Percentiles rank a stretch among this genome's conserved stretches.
phyloP scores from a whole-genome alignment of 2,888 invertebrate species.

The Parthenolecanium corni region DNA sequence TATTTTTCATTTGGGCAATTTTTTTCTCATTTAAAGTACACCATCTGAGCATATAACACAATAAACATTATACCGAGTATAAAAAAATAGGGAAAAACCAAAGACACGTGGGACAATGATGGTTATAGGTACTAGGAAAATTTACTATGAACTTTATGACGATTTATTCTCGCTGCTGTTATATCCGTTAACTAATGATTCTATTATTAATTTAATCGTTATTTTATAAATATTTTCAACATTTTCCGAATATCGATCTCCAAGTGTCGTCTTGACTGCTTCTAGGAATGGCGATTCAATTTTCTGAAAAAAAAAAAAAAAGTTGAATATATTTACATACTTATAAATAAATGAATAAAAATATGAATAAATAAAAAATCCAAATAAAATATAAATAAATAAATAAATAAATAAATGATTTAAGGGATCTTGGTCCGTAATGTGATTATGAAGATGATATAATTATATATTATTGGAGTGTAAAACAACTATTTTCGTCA shows the following conservation, averaged over 20 bases:
- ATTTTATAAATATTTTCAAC: slow-evolving; percentile 79
- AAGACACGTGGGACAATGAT: not conserved
- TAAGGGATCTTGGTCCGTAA: not conserved
- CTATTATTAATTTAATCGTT: slow-evolving; percentile 76
- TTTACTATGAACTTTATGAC: not conserved
- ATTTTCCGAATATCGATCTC: slow-evolving; percentile 78
- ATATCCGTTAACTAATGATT: slow-evolving; percentile 66
- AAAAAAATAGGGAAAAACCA: not conserved
- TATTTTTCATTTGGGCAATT: no score
- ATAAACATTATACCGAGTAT: not conserved
- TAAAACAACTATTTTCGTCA: no score
- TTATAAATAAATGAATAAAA: no score
- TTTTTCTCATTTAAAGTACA: no score
- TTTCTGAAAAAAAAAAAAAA: slow-evolving; percentile 52
- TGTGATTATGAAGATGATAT: not conserved
- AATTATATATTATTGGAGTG: no score
- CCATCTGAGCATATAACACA: no score
- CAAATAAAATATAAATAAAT: no score
- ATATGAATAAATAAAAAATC: no score
- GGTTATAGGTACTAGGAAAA: not conserved
- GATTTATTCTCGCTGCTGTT: slow-evolving; percentile 15
- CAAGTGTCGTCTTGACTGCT: slow-evolving; percentile 73
- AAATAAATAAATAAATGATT: not conserved
- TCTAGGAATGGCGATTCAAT: slow-evolving; percentile 78
- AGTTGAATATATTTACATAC: not conserved